Evolutionary conservation across 2,888 invertebrate species (phyloP), one percentile per base, ranked within the genome.

Genomic region (Eutolmus rufibarbis): DNA sequence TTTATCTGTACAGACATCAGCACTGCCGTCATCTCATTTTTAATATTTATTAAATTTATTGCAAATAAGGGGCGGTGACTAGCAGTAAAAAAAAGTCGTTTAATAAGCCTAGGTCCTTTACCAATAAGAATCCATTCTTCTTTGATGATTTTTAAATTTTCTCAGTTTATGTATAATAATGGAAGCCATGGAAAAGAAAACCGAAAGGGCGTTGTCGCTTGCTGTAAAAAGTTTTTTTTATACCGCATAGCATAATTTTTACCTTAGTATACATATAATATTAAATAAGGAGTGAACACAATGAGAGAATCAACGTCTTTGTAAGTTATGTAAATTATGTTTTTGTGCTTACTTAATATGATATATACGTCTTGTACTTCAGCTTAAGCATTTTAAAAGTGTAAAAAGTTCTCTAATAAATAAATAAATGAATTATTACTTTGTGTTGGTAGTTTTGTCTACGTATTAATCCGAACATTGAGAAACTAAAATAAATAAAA

Each of bases 381-480:
- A 57, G 57, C 82, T 57, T 82, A 82, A 56, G 31, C 82, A 82
- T 82, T 82, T 82, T 82, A 57, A 82, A 57, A 82, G 34, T 82
- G 82, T 82, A 82, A 82, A 82, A 82, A 82, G 82, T 57, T 82
- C 82, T 82, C 82, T 19, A 82, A 31, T 56, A 82, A 82, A 82
- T 82, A 82, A 82, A 82, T 82, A 57, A 82, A 82, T 82, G 31
- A 82, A 82, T 82, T 31, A 82, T 82, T 57, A 82, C 8, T 34
- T 82, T 82, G 57, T 16, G 7, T 2, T 57, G 57, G 0, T 51
- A 1, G 57, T 57, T 19, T 57, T n/a, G 4, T 51, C 23, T 57
- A 7, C 57, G 12, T 19, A 57, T 9, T 57, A 9, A 57, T 23
- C 57, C 57, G 2, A 23, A 9, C 8, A 9, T 57, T 19, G 12